Percentiles rank a stretch among this genome's conserved stretches.
Conservation (phyloP, 1,140 invertebrate genomes). For the Atopsyche davidsoni region DNA sequence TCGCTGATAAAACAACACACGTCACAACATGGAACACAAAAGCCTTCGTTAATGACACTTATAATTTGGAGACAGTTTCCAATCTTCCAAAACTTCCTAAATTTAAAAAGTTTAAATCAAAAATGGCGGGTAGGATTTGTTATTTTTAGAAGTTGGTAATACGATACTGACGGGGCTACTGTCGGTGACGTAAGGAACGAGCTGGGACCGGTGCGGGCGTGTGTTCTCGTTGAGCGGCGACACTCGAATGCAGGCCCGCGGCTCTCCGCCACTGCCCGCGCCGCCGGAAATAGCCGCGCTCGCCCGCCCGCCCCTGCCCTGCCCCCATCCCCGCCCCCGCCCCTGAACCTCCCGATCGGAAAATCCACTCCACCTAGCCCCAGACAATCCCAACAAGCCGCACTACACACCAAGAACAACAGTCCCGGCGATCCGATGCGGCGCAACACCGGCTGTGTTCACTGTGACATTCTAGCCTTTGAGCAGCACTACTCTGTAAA, state of each 20-base stretch:
- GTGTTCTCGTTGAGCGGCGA: conserved; percentile 33
- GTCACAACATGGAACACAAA: conserved; percentile 16
- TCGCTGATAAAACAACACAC: conserved; percentile 17
- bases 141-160: conserved; percentile 47
- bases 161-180: conserved; percentile 33
- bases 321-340: not conserved
- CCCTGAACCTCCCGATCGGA: not conserved
- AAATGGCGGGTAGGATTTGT: conserved; percentile 17
- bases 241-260: conserved; percentile 37
- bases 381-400: not conserved
- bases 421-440: too few relatives aligned
- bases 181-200: conserved; percentile 27
- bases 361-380: not conserved
- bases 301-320: conserved; percentile 8
- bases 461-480: too few relatives aligned
- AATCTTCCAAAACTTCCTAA: too few relatives aligned
- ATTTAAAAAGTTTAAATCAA: conserved; percentile 20
- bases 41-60: conserved; percentile 13
- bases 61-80: too few relatives aligned
- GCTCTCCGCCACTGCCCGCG: conserved; percentile 2
- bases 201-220: conserved; percentile 40
- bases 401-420: too few relatives aligned
- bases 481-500: too few relatives aligned
- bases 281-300: conserved; percentile 12
- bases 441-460: too few relatives aligned